Evolutionary conservation across 1,140 invertebrate genomes (phyloP).

Genomic region (Lucilia sericata): DNA sequence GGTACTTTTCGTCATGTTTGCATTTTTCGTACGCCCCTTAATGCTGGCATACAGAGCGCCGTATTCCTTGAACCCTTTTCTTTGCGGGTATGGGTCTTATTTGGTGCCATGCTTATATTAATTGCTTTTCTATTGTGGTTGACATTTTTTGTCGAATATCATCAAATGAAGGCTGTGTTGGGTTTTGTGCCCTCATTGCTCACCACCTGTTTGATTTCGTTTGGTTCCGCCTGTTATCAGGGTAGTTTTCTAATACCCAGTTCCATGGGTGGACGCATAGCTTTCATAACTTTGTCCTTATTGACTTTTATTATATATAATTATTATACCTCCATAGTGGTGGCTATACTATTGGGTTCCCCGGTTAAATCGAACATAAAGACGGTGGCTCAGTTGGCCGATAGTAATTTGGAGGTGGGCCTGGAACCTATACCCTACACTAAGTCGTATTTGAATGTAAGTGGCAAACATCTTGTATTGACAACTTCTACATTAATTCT

Average conservation of each 20-base stretch:
- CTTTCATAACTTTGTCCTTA: conserved; percentile 56
- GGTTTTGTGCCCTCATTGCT: conserved; percentile 57
- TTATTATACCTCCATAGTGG: conserved; percentile 64
- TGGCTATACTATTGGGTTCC: conserved; percentile 61
- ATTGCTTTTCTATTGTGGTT: conserved; percentile 56
- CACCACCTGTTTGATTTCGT: conserved; percentile 55
- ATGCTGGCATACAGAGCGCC: conserved; percentile 56
- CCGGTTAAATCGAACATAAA: conserved; percentile 62
- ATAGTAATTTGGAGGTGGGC: conserved; percentile 58
- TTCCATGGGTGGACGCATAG: conserved; percentile 57
- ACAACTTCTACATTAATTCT: background rate
- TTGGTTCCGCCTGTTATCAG: conserved; percentile 62
- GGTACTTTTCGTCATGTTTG: conserved; percentile 58
- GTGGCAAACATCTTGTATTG: conserved; percentile 20
- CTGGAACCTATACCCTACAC: conserved; percentile 60
- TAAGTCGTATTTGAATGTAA: conserved; percentile 60
- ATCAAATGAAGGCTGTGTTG: conserved; percentile 51
- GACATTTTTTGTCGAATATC: conserved; percentile 56
- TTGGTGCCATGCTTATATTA: conserved; percentile 51
- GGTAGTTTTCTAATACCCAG: conserved; percentile 57
- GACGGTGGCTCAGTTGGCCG: conserved; percentile 59
- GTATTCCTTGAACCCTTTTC: conserved; percentile 62
- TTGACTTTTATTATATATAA: conserved; percentile 65
- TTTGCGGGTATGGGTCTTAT: conserved; percentile 56
- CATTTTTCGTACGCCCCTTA: conserved; percentile 63